These are phyloP conservation scores for Siphonodentalium dalli DNA, from an alignment of 2,888 invertebrate genomes.

Conservation along the genomic window DNA sequence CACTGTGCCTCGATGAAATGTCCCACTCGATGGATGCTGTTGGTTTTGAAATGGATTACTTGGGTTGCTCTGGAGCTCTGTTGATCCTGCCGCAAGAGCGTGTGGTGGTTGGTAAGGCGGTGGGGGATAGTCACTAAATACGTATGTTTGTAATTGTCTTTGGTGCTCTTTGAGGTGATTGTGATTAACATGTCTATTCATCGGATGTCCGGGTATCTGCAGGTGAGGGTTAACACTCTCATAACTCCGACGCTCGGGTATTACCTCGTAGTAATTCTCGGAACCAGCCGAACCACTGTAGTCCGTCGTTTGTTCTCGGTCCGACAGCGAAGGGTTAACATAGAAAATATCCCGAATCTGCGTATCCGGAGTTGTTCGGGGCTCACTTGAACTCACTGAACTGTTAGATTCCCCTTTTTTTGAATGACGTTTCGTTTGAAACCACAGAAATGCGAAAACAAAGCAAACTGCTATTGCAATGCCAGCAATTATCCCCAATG, in stretches of 20 bases:
- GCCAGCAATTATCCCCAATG: slow-evolving; percentile 49
- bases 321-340: slow-evolving; percentile 55
- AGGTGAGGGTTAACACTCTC: slow-evolving; percentile 54
- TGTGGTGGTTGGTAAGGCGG: slow-evolving; percentile 54
- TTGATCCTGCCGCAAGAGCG: too few relatives aligned
- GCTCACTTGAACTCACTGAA: slow-evolving; percentile 55
- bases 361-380: slow-evolving; percentile 54
- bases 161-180: slow-evolving; percentile 34
- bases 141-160: slow-evolving; percentile 37
- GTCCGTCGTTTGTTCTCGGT: slow-evolving; percentile 48
- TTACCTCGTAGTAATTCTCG: slow-evolving; percentile 59
- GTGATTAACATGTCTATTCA: slow-evolving; percentile 31
- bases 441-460: slow-evolving; percentile 46
- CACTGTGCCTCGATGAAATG: too few relatives aligned
- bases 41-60: too few relatives aligned
- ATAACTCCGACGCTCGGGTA: slow-evolving; percentile 54
- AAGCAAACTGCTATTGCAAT: slow-evolving; percentile 43
- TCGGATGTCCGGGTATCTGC: slow-evolving; percentile 35
- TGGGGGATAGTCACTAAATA: slow-evolving; percentile 54
- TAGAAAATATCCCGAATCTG: slow-evolving; percentile 60
- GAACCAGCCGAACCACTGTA: slow-evolving; percentile 42
- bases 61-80: too few relatives aligned
- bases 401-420: slow-evolving; percentile 41
- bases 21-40: too few relatives aligned
- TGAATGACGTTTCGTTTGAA: slow-evolving; percentile 39